A percentile compares a stretch with the other conserved stretches of the same genome.
Evolutionary conservation across 1,140 invertebrate species (phyloP).

Genomic region (Delia radicum): DNA sequence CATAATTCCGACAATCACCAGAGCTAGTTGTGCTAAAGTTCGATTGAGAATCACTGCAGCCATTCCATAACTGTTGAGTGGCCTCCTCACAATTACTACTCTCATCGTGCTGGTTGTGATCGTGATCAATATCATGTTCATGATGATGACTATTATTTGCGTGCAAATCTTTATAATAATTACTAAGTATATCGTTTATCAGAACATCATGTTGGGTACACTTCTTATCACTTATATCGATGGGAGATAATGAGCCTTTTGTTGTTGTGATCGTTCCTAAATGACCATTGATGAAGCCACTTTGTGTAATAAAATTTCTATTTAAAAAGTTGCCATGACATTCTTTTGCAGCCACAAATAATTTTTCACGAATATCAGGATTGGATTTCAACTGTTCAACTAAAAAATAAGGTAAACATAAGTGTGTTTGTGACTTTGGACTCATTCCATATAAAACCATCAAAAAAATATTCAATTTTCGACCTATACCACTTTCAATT

Average conservation of each 20-base stretch:
- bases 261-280: not conserved
- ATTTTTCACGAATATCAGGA: constrained; percentile 68
- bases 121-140: constrained; percentile 31
- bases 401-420: constrained; percentile 46
- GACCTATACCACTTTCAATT: no score
- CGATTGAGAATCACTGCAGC: constrained; percentile 67
- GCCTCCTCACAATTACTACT: constrained; percentile 62
- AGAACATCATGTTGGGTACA: constrained; percentile 35
- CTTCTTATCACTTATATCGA: constrained; percentile 24
- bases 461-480: no score
- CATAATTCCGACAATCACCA: constrained; percentile 61
- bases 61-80: constrained; percentile 72
- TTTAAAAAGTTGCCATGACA: constrained; percentile 59
- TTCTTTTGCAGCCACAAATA: constrained; percentile 64
- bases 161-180: constrained; percentile 43
- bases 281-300: not conserved
- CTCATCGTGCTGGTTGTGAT: not conserved
- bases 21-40: constrained; percentile 69
- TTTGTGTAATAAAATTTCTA: constrained; percentile 62
- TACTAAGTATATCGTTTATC: constrained; percentile 48
- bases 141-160: constrained; percentile 26
- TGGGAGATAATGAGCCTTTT: not conserved
- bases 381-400: constrained; percentile 78
- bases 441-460: no score
- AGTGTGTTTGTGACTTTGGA: not conserved